Evolutionary conservation across 2,888 invertebrate genomes (phyloP), one percentile per base, ranked within the genome.

Genomic region (Nemoura dubitans): DNA sequence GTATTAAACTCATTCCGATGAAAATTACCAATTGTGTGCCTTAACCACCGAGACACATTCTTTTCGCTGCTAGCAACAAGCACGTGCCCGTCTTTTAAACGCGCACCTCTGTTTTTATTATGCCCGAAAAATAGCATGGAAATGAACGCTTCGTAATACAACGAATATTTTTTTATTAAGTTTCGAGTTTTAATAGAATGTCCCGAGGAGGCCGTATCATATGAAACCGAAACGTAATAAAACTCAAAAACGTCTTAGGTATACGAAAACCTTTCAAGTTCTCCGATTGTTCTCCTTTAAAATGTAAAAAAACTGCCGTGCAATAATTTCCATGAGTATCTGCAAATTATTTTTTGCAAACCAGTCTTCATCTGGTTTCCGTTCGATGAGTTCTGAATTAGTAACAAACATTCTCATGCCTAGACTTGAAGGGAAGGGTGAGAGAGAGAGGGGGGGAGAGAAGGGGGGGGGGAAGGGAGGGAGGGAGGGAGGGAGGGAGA

Each of bases 361-460:
- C 59, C 59, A n/a, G n/a, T n/a, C n/a, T n/a, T n/a, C n/a, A 59
- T 59, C 59, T 59, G 59, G 59, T 59, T 59, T 59, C 59, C 59
- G 14, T 21, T 59, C 59, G 16, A 59, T 59, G 1, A 14, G 59
- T 2, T 16, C 59, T 59, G 59, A 59, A 59, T 59, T 59, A 59
- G 59, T 59, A 59, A 59, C 14, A 59, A 59, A 59, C 16, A 3
- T 59, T 21, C 36, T 36, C n/a, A 36, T 21, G 59, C 59, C 10
- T 6, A 36, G 59, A 16, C 59, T 59, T 59, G 59, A 59, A 59
- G 14, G 3, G 21, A 59, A 59, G 59, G 14, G 59, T 7, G 59
- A 59, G 59, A 59, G 14, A 21, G 10, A 14, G 59, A 59, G 59
- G 14, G 59, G 14, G 59, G 14, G 59, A 59, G 14, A 21, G 10